Evolutionary conservation across 2,888 invertebrate species (phyloP), one percentile per base, ranked within the genome.

Genomic region (Trichopoda pennipes): DNA sequence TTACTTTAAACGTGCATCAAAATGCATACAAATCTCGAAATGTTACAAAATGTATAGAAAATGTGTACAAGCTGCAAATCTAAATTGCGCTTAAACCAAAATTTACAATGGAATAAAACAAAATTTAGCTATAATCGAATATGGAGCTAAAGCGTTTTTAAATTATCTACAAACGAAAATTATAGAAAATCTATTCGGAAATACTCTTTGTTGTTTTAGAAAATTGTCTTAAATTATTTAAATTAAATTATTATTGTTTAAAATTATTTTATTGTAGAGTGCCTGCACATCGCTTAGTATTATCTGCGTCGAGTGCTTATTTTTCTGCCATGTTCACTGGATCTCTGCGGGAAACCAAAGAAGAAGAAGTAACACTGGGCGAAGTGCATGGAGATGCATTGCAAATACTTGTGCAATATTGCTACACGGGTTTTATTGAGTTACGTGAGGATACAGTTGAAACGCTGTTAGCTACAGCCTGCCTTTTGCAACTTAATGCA

Each of bases 261-360:
- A 28, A 28, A 28, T 28, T 28, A 28, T 53, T 28, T 44, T 28
- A 55, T 64, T 58, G 21, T 87, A 94, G 95, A 86, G 94, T 97
- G 87, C 93, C 95, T 84, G 96, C 96, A 35, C 97, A 97, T 92
- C 95, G 97, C 88, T 92, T 98, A 85, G 96, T 98, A 69, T 93
- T 98, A 84, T 96, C 97, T 86, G 97, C 98, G 55, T 96, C 96
- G 78, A 97, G 97, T 86, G 97, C 97, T 91, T 98, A 98, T 91
- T 98, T 98, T 92, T 95, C 96, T 56, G 97, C 97, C 55, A 98
- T 98, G 98, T 98, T 98, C 90, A 98, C 97, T 32, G 96, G 95
- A 76, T 95, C 96, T 75, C 92, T 98, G 83, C 93, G 95, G 85
- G 98, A 98, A 92, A 94, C 97, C 8, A 94, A 94, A 83, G 94